Base-by-base conservation (phyloP, 2,888 invertebrate species). In the Stenurella melanura region DNA sequence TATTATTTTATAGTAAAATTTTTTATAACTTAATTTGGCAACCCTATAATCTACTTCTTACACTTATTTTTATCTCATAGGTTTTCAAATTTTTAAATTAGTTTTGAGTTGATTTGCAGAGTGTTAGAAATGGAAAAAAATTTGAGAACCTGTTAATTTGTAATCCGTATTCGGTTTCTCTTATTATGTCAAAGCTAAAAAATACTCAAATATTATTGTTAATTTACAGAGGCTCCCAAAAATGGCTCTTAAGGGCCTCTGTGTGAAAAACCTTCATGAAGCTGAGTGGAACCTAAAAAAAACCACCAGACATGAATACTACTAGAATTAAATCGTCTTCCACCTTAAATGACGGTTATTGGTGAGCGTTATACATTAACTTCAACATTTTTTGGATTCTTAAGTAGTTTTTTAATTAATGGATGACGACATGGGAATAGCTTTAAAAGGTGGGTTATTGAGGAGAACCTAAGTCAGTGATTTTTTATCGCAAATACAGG, bases 201-300 rank as follows among this genome's bases (percentile, higher is more conserved):
- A 79, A 84, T 88, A 89, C 90, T 90, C 90, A 90, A 90, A 86
- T 87, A 81, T 82, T 87, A 87, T 90, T 90, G 89, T 89, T 90
- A 87, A 87, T 89, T 89, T 90, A 89, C 89, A 90, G 89, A 89
- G 89, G 88, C 88, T 88, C 88, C 89, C 83, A 82, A 83, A 81
- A 87, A 85, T 85, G 85, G 84, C 83, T 82, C 83, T 76, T 76
- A 81, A 80, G 83, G 84, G 84, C 83, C 85, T 83, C 84, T 84
- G 80, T 80, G 77, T 81, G 75, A 78, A 81, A 80, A 80, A 81
- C 82, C 85, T 85, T 85, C 85, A 83, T 85, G 84, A 83, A 83
- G 84, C 83, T 83, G 85, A 83, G 84, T 83, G 85, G 85, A 81
- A 83, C 83, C 82, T 82, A 81, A 80, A 81, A 81, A 81, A 74